Conservation (phyloP, 2,888 invertebrate genomes). For the Cheilosia pagana region DNA sequence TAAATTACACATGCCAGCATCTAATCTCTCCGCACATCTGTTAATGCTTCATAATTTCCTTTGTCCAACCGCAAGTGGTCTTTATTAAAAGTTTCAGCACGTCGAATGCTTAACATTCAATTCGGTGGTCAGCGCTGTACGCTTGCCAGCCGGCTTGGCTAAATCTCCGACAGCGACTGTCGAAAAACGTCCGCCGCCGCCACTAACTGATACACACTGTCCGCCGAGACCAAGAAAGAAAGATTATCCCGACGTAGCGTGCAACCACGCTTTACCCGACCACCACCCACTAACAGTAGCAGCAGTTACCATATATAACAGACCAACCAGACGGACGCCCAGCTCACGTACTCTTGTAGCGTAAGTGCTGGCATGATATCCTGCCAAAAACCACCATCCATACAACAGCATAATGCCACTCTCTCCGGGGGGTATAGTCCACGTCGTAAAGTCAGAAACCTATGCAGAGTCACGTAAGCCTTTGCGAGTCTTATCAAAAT, state of each 20-base stretch:
- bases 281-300: slow-evolving; percentile 10
- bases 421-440: slow-evolving; percentile 8
- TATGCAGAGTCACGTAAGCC: slow-evolving; percentile 68
- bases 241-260: slow-evolving; percentile 57
- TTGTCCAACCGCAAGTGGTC: slow-evolving; percentile 1
- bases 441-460: slow-evolving; percentile 61
- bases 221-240: slow-evolving; percentile 39
- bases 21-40: slow-evolving; percentile 51
- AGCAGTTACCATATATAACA: slow-evolving; percentile 22
- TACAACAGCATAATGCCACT: slow-evolving; percentile 13
- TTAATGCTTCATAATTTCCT: slow-evolving; percentile 63
- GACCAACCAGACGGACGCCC: slow-evolving; percentile 50
- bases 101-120: slow-evolving; percentile 56
- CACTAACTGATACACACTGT: slow-evolving; percentile 43
- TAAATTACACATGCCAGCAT: slow-evolving; percentile 47
- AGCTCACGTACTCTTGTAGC: slow-evolving; percentile 52
- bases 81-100: slow-evolving; percentile 54
- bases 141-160: slow-evolving; percentile 23
- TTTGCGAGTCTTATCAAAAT: slow-evolving; percentile 68
- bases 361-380: slow-evolving; percentile 63
- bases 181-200: slow-evolving; percentile 51
- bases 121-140: slow-evolving; percentile 40
- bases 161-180: slow-evolving; percentile 52
- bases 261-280: slow-evolving; percentile 22
- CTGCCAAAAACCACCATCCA: slow-evolving; percentile 66